Conservation (phyloP, 2,888 invertebrate genomes). For the Dascillus cervinus region DNA sequence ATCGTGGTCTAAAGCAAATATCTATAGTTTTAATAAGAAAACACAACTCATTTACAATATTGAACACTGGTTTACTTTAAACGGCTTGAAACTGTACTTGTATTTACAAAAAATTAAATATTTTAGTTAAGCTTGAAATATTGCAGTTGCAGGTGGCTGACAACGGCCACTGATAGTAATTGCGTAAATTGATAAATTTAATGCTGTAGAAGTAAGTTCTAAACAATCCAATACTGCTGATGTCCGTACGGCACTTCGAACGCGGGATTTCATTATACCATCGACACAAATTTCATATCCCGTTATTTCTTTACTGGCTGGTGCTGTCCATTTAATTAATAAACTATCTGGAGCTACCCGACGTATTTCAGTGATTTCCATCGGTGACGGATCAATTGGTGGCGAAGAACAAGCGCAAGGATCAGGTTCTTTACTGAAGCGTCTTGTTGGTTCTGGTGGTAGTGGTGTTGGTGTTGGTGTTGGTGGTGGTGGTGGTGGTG, state of each 20-base stretch:
- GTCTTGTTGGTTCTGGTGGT: no score
- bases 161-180: constrained; percentile 18
- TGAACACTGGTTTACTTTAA: no score
- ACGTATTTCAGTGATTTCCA: constrained; percentile 20
- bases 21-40: no score
- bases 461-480: not conserved
- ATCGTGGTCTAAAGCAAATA: no score
- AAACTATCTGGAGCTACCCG: constrained; percentile 22
- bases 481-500: no score
- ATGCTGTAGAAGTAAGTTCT: constrained; percentile 8
- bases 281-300: constrained; percentile 26
- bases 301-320: constrained; percentile 15
- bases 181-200: constrained; percentile 19
- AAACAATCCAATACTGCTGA: constrained; percentile 21
- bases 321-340: constrained; percentile 24
- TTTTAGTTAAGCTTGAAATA: constrained; percentile 10
- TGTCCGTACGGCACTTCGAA: constrained; percentile 21
- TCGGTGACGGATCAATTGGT: constrained; percentile 9
- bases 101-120: not conserved
- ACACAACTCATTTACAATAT: no score
- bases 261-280: constrained; percentile 19
- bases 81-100: no score
- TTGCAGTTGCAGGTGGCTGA: constrained; percentile 19
- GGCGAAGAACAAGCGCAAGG: constrained; percentile 2
- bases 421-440: no score